These are phyloP conservation scores for Notothenia rossii DNA, from an alignment of 2,113 vertebrate species.

Conservation along the genomic window DNA sequence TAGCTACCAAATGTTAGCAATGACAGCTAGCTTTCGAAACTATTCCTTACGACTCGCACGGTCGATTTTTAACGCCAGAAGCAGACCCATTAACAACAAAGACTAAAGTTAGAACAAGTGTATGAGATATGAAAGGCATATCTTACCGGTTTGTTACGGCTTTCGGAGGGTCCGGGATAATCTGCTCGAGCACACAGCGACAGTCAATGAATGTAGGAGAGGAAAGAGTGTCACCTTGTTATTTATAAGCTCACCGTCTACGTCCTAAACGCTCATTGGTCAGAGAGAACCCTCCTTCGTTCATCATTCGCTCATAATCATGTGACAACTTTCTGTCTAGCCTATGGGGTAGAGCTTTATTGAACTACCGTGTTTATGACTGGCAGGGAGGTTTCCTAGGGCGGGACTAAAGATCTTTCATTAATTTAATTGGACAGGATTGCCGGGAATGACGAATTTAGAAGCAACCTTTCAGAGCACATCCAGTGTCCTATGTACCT, in stretches of 20 bases:
- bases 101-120: fast-evolving
- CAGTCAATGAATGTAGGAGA: conserved; percentile 66
- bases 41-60: background rate
- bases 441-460: conserved; percentile 32
- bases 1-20: conserved; percentile 41
- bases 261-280: conserved; percentile 83
- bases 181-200: conserved; percentile 42
- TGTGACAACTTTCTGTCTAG: background rate
- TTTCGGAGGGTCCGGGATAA: conserved; percentile 60
- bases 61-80: background rate
- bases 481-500: conserved; percentile 64
- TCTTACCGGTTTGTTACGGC: conserved; percentile 73
- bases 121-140: fast-evolving
- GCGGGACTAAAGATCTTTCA: conserved; percentile 35
- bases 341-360: conserved; percentile 19
- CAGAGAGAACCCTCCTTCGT: background rate
- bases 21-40: conserved; percentile 23
- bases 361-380: conserved; percentile 12
- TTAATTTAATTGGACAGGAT: conserved; percentile 68
- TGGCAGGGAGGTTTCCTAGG: conserved; percentile 22
- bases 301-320: conserved; percentile 28
- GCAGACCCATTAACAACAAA: background rate
- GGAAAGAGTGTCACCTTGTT: conserved; percentile 78
- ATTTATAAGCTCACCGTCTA: conserved; percentile 77
- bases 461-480: conserved; percentile 54